A percentile compares a stretch with the other conserved stretches of the same genome.
Evolutionary conservation across 2,888 invertebrate genomes (phyloP).

Genomic region (Invenusta paracnida): DNA sequence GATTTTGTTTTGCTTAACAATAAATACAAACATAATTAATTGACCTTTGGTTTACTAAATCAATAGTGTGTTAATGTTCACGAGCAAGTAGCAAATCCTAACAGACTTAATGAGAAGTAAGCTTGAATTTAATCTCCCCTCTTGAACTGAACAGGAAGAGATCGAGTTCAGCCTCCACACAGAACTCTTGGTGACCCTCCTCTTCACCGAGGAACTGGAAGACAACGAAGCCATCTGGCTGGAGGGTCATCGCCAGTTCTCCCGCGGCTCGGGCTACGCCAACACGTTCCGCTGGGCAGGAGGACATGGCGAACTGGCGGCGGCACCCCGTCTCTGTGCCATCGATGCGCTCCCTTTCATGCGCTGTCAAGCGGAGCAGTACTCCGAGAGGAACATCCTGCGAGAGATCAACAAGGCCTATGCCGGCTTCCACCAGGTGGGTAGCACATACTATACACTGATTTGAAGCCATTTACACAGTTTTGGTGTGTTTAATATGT

Average conservation of each 20-base stretch:
- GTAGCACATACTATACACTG: neutral
- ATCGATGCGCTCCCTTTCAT: neutral
- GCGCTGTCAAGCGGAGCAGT: neutral
- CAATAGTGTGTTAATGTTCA: too few species aligned
- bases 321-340: neutral
- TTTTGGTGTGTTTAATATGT: neutral
- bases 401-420: constrained; percentile 13
- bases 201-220: constrained; percentile 73
- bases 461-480: too few species aligned
- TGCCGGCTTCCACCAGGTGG: constrained; percentile 6
- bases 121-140: too few species aligned
- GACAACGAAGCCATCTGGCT: constrained; percentile 76
- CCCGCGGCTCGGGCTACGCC: constrained; percentile 73
- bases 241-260: constrained; percentile 73
- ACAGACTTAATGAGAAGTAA: too few species aligned
- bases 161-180: constrained; percentile 90
- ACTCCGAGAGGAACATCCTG: constrained; percentile 9
- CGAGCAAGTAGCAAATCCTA: too few species aligned
- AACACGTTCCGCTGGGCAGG: constrained; percentile 65
- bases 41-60: too few species aligned
- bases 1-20: too few species aligned
- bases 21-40: too few species aligned
- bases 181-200: constrained; percentile 77
- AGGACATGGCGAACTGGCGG: neutral
- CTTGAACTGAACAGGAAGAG: too few species aligned